Conservation (phyloP, 2,113 vertebrate genomes). For the Crotalus horridus region DNA sequence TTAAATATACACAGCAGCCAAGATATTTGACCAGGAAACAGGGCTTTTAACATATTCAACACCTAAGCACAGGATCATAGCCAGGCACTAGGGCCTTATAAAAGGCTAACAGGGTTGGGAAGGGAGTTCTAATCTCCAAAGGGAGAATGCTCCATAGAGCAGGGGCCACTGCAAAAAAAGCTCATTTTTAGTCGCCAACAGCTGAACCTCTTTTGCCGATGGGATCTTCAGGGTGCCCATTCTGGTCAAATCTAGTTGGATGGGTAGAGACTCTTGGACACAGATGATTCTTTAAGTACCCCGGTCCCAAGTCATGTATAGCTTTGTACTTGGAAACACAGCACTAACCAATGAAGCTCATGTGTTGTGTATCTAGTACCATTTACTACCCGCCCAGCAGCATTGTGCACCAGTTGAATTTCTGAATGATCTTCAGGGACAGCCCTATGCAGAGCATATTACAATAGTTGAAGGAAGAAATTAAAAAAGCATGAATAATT, state of each 20-base stretch:
- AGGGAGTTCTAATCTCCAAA: too few species aligned
- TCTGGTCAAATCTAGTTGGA: background rate
- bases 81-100: too few species aligned
- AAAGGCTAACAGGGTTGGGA: too few species aligned
- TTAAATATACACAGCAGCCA: too few species aligned
- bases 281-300: background rate
- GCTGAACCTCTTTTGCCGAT: too few species aligned
- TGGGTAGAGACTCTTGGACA: background rate
- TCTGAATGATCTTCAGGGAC: background rate
- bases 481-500: background rate
- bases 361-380: background rate
- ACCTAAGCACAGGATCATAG: too few species aligned
- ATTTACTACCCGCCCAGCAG: background rate
- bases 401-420: background rate
- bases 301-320: background rate
- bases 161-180: too few species aligned
- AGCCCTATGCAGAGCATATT: too few species aligned
- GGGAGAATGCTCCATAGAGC: too few species aligned
- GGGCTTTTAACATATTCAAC: too few species aligned
- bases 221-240: background rate
- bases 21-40: too few species aligned
- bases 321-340: background rate
- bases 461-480: background rate
- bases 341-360: background rate
- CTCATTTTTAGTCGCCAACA: too few species aligned